These are phyloP conservation scores for Pterocles orientalis DNA, from an alignment of 2,113 vertebrate genomes.

Conservation along the genomic window DNA sequence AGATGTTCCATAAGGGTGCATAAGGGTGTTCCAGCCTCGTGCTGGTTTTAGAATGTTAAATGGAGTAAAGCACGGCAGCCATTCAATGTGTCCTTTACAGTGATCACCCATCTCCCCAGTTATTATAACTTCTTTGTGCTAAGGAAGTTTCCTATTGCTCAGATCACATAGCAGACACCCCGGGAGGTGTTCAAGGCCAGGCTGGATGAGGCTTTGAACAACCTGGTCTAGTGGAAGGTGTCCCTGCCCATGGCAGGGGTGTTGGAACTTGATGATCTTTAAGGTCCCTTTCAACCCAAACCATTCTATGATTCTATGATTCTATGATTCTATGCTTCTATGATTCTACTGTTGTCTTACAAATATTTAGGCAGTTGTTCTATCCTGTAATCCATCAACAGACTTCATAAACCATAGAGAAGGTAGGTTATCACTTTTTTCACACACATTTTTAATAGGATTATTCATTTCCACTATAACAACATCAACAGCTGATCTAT, in stretches of 20 bases:
- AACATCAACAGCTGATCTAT: not conserved
- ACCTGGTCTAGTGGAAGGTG: too few species aligned
- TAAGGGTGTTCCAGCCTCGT: not conserved
- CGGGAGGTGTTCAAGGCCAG: too few species aligned
- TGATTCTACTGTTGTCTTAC: not conserved
- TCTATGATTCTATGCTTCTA: not conserved
- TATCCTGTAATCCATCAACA: not conserved
- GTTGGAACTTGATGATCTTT: too few species aligned
- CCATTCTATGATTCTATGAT: not conserved
- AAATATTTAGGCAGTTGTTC: not conserved
- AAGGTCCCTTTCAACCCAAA: too few species aligned
- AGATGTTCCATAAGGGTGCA: not conserved
- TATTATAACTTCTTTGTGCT: not conserved
- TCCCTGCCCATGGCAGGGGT: too few species aligned
- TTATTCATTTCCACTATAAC: not conserved
- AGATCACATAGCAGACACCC: not conserved
- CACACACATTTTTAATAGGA: not conserved
- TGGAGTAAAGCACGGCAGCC: not conserved
- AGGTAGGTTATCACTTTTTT: not conserved
- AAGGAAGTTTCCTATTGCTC: not conserved
- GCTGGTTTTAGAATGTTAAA: not conserved
- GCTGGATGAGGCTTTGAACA: too few species aligned
- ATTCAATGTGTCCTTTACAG: not conserved
- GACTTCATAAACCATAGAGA: not conserved
- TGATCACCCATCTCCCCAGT: not conserved